Percentiles rank a stretch among this genome's conserved stretches.
Evolutionary conservation across 2,113 vertebrate genomes (phyloP).

Genomic region (Lophura nycthemera): DNA sequence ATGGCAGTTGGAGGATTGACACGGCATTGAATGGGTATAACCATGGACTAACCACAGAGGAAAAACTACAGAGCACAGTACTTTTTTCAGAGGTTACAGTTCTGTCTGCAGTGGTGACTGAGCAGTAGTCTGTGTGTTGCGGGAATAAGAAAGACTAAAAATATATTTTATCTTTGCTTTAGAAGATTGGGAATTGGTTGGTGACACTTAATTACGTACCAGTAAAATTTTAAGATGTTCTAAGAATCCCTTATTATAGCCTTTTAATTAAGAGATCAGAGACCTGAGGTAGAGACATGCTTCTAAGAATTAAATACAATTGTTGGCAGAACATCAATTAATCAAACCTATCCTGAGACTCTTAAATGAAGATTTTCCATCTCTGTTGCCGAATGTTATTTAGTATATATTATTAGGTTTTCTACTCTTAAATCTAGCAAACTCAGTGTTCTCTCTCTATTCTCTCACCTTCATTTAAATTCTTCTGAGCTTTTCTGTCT

Average conservation of each 20-base stretch:
- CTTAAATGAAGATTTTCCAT: background rate
- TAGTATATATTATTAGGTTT: background rate
- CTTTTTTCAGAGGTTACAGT: conserved; percentile 13
- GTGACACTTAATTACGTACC: background rate
- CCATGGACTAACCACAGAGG: conserved; percentile 5
- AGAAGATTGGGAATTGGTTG: background rate
- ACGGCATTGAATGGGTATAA: conserved; percentile 48
- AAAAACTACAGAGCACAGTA: conserved; percentile 30
- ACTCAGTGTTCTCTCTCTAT: background rate
- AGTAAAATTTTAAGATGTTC: background rate
- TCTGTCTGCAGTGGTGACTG: conserved; percentile 28
- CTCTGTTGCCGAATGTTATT: background rate
- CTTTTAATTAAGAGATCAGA: conserved; percentile 9
- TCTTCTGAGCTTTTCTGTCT: background rate
- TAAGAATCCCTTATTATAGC: background rate
- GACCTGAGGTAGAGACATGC: background rate
- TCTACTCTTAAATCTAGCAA: background rate
- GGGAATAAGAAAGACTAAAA: background rate
- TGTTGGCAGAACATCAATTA: background rate
- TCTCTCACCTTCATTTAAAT: background rate
- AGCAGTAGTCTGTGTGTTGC: background rate
- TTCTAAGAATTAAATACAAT: conserved; percentile 20
- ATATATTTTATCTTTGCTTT: background rate
- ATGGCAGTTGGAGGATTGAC: conserved; percentile 53
- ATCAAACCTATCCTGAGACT: background rate